Percentiles rank a stretch among this genome's conserved stretches.
Conservation (phyloP, 2,888 invertebrate species). For the Athalia rosae region DNA sequence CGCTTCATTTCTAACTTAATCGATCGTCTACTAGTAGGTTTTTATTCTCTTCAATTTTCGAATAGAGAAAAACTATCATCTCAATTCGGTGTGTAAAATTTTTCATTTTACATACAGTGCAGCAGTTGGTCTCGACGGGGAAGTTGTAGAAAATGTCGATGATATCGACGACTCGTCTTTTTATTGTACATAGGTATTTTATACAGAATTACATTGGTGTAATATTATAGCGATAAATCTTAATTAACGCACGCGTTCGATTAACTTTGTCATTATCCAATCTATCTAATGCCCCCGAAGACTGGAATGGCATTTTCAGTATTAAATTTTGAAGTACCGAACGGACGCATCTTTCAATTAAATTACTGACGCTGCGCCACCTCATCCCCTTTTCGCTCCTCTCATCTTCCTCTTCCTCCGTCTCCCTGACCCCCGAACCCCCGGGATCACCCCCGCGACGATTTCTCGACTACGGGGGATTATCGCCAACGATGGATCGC, state of each 20-base stretch:
- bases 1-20: too few species aligned
- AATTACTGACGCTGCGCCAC: slow-evolving; percentile 15
- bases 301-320: slow-evolving; percentile 42
- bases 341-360: slow-evolving; percentile 44
- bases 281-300: slow-evolving; percentile 42
- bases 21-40: too few species aligned
- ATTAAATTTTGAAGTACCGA: slow-evolving; percentile 43
- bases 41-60: too few species aligned
- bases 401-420: neutral
- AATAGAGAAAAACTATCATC: too few species aligned
- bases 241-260: slow-evolving; percentile 38
- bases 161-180: too few species aligned
- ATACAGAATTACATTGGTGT: neutral
- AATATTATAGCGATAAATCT: slow-evolving; percentile 25
- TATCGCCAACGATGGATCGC: neutral
- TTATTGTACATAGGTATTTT: neutral
- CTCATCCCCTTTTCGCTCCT: neutral
- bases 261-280: slow-evolving; percentile 41
- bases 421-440: neutral
- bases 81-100: too few species aligned
- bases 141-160: too few species aligned
- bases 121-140: too few species aligned
- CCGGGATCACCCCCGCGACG: neutral
- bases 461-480: neutral
- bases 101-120: too few species aligned